A percentile compares a stretch with the other conserved stretches of the same genome.
These are phyloP conservation scores for Scalopus aquaticus DNA, from an alignment of 2,113 vertebrate genomes.

Conservation along the genomic window DNA sequence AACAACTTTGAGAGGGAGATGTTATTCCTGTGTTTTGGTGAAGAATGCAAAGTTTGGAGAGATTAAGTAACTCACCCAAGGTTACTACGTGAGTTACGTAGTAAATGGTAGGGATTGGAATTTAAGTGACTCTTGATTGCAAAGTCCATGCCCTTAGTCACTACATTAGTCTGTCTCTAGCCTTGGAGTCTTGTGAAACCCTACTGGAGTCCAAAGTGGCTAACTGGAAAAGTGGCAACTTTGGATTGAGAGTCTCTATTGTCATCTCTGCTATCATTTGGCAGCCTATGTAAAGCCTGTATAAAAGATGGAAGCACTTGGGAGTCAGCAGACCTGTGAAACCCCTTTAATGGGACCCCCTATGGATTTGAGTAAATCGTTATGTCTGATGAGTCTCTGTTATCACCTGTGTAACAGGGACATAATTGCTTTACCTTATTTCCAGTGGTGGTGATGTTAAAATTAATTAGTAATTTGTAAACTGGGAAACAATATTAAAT, in stretches of 20 bases:
- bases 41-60: neutral
- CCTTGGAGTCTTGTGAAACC: neutral
- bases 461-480: neutral
- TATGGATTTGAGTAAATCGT: neutral
- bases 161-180: neutral
- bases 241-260: neutral
- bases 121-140: neutral
- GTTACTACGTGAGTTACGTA: too few relatives aligned
- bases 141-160: neutral
- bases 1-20: neutral
- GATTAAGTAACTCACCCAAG: neutral
- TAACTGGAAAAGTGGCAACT: neutral
- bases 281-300: neutral
- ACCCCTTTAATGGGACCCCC: neutral
- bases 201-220: neutral
- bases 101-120: neutral
- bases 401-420: neutral
- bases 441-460: neutral
- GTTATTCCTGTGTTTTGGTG: neutral
- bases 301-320: neutral
- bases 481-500: neutral
- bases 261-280: neutral
- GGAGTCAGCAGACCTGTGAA: neutral
- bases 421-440: constrained; percentile 16
- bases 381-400: neutral